Evolutionary conservation across 1,140 invertebrate species (phyloP).

Genomic region (Drosophila tsacasi): DNA sequence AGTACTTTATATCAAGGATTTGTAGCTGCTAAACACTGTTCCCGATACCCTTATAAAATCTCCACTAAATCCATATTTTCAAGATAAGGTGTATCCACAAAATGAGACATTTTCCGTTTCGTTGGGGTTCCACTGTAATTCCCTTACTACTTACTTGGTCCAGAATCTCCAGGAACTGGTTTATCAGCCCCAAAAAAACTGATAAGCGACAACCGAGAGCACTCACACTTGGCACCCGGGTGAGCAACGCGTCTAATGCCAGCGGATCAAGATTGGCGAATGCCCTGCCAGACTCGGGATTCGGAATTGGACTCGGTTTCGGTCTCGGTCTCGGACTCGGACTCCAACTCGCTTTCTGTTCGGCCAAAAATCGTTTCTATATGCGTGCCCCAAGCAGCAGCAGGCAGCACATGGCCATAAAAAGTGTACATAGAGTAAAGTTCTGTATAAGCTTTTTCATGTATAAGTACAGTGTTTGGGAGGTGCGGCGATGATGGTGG

Average conservation of each 20-base stretch:
- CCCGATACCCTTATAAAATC: no score
- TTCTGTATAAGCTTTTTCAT: conserved; percentile 45
- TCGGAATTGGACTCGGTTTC: conserved; percentile 3
- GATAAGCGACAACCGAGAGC: conserved; percentile 23
- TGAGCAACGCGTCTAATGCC: conserved; percentile 68
- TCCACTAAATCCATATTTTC: conserved; percentile 1
- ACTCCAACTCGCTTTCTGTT: conserved; percentile 59
- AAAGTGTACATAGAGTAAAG: conserved; percentile 45
- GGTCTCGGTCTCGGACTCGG: not conserved
- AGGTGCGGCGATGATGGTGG: conserved; percentile 1
- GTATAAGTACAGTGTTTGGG: conserved; percentile 6
- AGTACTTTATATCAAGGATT: not conserved
- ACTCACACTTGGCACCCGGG: conserved; percentile 18
- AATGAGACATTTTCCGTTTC: not conserved
- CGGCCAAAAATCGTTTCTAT: conserved; percentile 63
- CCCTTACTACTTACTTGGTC: conserved; percentile 47
- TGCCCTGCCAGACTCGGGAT: conserved; percentile 44
- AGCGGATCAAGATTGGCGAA: conserved; percentile 80
- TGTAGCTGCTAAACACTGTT: not conserved
- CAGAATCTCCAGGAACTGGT: conserved; percentile 36
- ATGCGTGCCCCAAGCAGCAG: conserved; percentile 6
- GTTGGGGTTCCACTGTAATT: not conserved
- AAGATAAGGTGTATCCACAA: not conserved
- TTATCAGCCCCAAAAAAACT: conserved; percentile 27
- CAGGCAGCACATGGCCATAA: conserved; percentile 32